Percentiles rank a stretch among this genome's conserved stretches.
These are phyloP conservation scores for Tiliqua scincoides DNA, from an alignment of 2,113 vertebrate species.

Conservation along the genomic window DNA sequence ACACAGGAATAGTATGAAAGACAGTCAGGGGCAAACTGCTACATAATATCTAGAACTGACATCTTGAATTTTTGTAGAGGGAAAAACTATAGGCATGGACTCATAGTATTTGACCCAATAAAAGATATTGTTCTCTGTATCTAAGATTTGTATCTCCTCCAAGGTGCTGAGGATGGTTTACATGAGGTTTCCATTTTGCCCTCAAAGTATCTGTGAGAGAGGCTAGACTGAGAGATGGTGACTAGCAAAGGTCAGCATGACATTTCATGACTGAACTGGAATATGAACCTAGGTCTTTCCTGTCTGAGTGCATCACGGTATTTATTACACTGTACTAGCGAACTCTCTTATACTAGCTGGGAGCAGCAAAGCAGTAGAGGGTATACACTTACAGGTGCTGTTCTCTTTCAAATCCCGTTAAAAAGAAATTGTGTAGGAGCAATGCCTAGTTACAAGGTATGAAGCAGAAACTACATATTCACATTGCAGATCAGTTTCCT, in stretches of 20 bases:
- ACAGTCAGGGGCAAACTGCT: neutral
- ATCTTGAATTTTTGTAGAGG: neutral
- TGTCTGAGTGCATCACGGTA: neutral
- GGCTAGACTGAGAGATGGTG: neutral
- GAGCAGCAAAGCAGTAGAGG: no score
- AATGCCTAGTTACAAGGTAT: no score
- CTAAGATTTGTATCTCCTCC: neutral
- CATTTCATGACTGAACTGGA: neutral
- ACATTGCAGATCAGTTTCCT: no score
- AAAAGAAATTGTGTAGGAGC: no score
- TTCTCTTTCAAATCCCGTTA: no score
- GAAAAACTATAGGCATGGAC: neutral
- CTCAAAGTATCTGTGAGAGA: neutral
- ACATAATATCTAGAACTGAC: neutral
- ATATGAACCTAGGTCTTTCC: neutral
- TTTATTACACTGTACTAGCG: no score
- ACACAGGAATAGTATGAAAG: neutral
- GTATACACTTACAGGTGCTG: no score
- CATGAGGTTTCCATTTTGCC: neutral
- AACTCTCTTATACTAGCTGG: no score
- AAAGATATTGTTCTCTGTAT: neutral
- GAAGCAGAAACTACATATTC: no score
- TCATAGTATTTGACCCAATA: no score
- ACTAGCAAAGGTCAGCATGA: neutral
- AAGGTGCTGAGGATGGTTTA: no score